Percentiles rank a stretch among this genome's conserved stretches.
These are phyloP conservation scores for Haliclystus octoradiatus DNA, from an alignment of 30 jellyfish, hydroid and myxozoan genomes.

Conservation along the genomic window DNA sequence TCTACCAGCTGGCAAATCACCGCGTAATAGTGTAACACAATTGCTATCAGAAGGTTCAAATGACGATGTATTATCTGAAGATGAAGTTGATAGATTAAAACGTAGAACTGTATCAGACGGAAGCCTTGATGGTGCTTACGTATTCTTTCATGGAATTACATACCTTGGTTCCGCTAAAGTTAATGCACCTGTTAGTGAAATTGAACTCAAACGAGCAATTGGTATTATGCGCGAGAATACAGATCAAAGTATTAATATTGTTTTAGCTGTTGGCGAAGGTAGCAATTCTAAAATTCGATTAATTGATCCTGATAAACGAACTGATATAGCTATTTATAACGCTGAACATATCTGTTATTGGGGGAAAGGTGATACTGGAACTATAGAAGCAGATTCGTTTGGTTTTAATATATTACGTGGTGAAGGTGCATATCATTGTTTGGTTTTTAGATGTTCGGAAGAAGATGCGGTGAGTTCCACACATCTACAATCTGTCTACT, in stretches of 20 bases:
- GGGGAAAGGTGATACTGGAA: constrained; percentile 80
- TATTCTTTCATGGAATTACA: constrained; percentile 51
- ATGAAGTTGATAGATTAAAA: constrained; percentile 22
- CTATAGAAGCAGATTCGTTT: constrained; percentile 59
- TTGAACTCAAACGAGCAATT: constrained; percentile 65
- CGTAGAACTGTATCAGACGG: constrained; percentile 8
- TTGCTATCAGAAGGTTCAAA: constrained; percentile 32
- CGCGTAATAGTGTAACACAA: constrained; percentile 6
- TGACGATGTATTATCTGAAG: constrained; percentile 18
- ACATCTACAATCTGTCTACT: neutral
- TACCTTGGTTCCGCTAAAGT: constrained; percentile 85
- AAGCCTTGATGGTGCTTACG: constrained; percentile 50
- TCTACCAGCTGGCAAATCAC: too few species aligned
- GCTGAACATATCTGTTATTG: constrained; percentile 54
- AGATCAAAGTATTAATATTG: constrained; percentile 32
- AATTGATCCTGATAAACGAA: constrained; percentile 54
- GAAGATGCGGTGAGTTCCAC: constrained; percentile 66
- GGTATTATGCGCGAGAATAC: constrained; percentile 65
- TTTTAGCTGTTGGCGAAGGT: constrained; percentile 42
- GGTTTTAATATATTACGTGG: constrained; percentile 81
- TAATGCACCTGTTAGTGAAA: constrained; percentile 79
- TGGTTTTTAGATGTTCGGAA: constrained; percentile 77
- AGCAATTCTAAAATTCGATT: constrained; percentile 37
- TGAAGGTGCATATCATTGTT: constrained; percentile 62
- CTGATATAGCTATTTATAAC: constrained; percentile 62